These are phyloP conservation scores for Pegoplata infirma DNA, from an alignment of 2,888 invertebrate genomes.

Conservation along the genomic window DNA sequence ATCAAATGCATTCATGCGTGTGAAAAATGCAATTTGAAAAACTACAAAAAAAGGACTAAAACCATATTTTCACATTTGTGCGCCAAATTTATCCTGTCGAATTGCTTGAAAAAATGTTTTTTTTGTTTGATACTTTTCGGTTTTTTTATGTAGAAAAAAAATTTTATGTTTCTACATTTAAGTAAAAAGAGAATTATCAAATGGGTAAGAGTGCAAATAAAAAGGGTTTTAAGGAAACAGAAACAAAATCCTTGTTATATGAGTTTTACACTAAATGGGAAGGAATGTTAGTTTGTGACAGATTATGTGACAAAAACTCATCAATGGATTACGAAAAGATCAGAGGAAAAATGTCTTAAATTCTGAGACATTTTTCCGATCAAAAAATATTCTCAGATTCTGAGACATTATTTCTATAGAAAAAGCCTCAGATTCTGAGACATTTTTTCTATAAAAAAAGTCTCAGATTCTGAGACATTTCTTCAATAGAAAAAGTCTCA, in stretches of 20 bases:
- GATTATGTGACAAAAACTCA: not conserved
- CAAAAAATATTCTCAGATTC: no score
- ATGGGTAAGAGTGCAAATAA: not conserved
- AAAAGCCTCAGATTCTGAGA: no score
- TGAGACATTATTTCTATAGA: no score
- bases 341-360: no score
- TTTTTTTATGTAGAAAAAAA: conserved; percentile 3
- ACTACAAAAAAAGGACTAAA: conserved; percentile 24
- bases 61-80: conserved; percentile 47
- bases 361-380: no score
- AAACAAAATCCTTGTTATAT: not conserved
- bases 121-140: not conserved
- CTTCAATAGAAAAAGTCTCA: no score
- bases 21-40: conserved; percentile 48
- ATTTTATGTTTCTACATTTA: not conserved
- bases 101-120: not conserved
- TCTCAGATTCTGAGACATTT: no score
- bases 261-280: not conserved
- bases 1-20: conserved; percentile 43
- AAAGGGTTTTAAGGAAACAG: no score
- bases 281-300: not conserved
- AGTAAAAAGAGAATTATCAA: not conserved
- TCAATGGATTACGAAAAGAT: no score
- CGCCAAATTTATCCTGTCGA: conserved; percentile 47
- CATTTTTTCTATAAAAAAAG: no score